A percentile compares a stretch with the other conserved stretches of the same genome.
Conservation (phyloP, 2,888 invertebrate species). For the Leucophora obtusa region DNA sequence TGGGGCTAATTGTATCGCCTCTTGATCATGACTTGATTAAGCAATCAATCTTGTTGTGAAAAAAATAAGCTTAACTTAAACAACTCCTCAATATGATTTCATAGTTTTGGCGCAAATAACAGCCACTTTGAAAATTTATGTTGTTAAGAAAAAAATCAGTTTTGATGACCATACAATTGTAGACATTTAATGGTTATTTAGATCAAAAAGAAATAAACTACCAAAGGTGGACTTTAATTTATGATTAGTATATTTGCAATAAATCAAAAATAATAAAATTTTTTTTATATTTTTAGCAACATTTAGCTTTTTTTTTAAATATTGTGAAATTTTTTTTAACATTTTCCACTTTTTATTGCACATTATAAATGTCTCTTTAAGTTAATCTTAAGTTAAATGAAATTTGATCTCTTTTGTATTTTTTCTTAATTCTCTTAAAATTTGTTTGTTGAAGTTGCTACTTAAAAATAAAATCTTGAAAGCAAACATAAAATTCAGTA, state of each 20-base stretch:
- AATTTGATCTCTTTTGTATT: slow-evolving; percentile 58
- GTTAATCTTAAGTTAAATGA: slow-evolving; percentile 46
- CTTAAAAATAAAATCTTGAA: slow-evolving; percentile 9
- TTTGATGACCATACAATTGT: slow-evolving; percentile 46
- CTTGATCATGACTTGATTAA: slow-evolving; percentile 72
- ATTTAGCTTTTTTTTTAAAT: background rate
- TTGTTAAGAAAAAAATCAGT: slow-evolving; percentile 16
- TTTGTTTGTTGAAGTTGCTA: slow-evolving; percentile 3
- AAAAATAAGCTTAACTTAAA: background rate
- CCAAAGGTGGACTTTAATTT: slow-evolving; percentile 28
- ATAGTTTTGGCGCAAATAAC: background rate
- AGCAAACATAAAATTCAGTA: slow-evolving; percentile 63
- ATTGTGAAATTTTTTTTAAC: slow-evolving; percentile 9
- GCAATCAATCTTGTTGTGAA: slow-evolving; percentile 70
- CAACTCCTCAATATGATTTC: slow-evolving; percentile 23
- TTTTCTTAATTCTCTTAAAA: slow-evolving; percentile 24
- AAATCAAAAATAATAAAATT: slow-evolving; percentile 28
- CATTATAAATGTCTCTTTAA: slow-evolving; percentile 55
- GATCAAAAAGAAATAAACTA: slow-evolving; percentile 41
- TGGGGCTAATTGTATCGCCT: slow-evolving; percentile 73
- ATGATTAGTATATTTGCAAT: slow-evolving; percentile 32
- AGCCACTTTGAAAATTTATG: slow-evolving; percentile 35
- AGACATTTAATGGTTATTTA: slow-evolving; percentile 49
- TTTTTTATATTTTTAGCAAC: too few relatives aligned
- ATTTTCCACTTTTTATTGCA: slow-evolving; percentile 3